phyloP scores from a whole-genome alignment of 2,888 invertebrate genomes.

The Helobdella robusta region DNA sequence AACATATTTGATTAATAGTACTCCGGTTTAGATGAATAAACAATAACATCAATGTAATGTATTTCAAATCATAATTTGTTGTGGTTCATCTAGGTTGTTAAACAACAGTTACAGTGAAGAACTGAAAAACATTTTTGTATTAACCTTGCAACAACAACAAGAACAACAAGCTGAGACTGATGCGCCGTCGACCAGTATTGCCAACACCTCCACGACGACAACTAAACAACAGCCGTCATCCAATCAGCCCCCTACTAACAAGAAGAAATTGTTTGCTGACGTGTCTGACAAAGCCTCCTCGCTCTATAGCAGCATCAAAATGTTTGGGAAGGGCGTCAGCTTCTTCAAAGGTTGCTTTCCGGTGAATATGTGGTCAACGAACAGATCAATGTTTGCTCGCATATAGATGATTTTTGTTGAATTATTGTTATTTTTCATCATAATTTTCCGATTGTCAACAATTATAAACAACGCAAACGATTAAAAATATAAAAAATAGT shows the following conservation, averaged over 20 bases:
- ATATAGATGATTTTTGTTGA: no score
- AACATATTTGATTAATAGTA: no score
- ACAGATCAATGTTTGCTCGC: background rate
- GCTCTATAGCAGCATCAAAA: constrained; percentile 51
- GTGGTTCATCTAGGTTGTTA: constrained; percentile 24
- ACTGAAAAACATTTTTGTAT: constrained; percentile 67
- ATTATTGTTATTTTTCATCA: no score
- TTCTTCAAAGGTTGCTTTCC: constrained; percentile 43
- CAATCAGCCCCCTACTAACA: constrained; percentile 33
- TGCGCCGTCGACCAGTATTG: no score
- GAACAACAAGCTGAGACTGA: no score
- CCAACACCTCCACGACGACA: constrained; percentile 58
- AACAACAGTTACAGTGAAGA: constrained; percentile 51
- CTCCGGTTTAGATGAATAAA: no score
- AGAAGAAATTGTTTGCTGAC: constrained; percentile 67
- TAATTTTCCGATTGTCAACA: background rate
- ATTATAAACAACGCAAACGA: background rate
- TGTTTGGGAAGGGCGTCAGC: constrained; percentile 50
- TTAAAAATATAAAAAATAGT: background rate
- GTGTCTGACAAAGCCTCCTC: constrained; percentile 73
- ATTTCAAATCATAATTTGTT: background rate
- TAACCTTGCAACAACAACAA: constrained; percentile 48
- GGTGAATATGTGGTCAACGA: background rate
- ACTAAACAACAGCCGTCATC: background rate
- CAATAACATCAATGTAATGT: background rate